Evolutionary conservation across 2,888 invertebrate genomes (phyloP), one percentile per base, ranked within the genome.

Genomic region (Xylota segnis): DNA sequence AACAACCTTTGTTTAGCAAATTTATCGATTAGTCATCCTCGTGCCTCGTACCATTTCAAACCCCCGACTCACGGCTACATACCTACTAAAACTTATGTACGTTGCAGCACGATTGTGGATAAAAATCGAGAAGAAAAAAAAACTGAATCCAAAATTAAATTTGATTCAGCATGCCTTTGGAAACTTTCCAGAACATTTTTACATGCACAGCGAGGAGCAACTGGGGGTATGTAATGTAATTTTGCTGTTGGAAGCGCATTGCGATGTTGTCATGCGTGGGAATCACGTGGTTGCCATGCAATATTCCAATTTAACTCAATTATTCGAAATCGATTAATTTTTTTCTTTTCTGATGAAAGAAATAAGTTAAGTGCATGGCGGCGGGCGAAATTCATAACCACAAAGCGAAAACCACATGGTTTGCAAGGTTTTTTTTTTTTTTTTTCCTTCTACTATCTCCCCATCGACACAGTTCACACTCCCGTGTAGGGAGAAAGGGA

Each of bases 241-340:
- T 14, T 23, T 81, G 34, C 29, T 5, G n/a, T 12, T 32, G 9
- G 32, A 76, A 76, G 65, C 71, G 77, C 77, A 79, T 63, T 70
- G 56, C 43, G 56, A 71, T 58, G 14, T 47, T 65, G 83, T 45
- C 83, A 79, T 84, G 79, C 83, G 83, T 79, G 79, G 47, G 32
- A 79, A 84, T 84, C 83, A 84, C 83, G 75, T 84, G 83, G 74
- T 78, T 83, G 68, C 72, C 32, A 83, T 78, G 61, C 77, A 66
- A 72, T 77, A 45, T 43, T 43, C 32, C 2, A 16, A 40, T 29
- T 40, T 18, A 56, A 4, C 9, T 29, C 27, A 14, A 45, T 27
- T 5, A 27, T 29, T 61, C 14, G n/a, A 70, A 29, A 58, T 29
- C 18, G 16, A 61, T 47, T 32, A 2, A 23, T 34, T 34, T 12